These are phyloP conservation scores for Synanthedon tipuliformis DNA, from an alignment of 2,888 invertebrate genomes.

Conservation along the genomic window DNA sequence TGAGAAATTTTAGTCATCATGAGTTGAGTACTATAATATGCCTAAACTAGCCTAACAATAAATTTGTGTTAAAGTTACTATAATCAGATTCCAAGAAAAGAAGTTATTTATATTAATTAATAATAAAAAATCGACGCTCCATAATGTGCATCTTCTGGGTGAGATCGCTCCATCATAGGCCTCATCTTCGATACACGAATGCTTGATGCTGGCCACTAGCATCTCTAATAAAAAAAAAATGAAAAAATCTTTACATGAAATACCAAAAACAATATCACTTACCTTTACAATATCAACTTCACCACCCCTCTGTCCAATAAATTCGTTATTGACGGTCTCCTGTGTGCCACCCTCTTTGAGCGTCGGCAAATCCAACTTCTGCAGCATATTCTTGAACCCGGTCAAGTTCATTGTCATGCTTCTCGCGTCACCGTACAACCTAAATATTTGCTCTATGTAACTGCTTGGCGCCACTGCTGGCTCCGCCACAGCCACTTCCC, in stretches of 20 bases:
- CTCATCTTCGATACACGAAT: no score
- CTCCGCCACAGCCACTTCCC: constrained; percentile 39
- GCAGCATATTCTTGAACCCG: constrained; percentile 77
- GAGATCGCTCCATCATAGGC: no score
- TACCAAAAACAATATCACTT: constrained; percentile 19
- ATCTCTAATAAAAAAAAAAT: no score
- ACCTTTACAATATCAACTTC: constrained; percentile 55
- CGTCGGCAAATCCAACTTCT: constrained; percentile 67
- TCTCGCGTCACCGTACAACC: constrained; percentile 73
- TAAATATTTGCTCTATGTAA: constrained; percentile 76
- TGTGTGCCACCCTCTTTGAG: constrained; percentile 53
- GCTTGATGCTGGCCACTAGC: no score
- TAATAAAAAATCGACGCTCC: no score
- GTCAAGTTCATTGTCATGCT: constrained; percentile 73
- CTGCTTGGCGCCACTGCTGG: constrained; percentile 68
- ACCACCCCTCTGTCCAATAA: constrained; percentile 23
- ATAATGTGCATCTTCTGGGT: no score
- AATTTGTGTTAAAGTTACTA: no score
- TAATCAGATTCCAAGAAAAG: no score
- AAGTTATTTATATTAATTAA: no score
- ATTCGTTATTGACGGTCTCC: constrained; percentile 27
- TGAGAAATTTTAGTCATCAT: constrained; percentile 3
- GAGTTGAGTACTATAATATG: neutral
- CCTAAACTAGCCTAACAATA: no score
- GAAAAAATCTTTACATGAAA: no score